Percentiles rank a stretch among this genome's conserved stretches.
Evolutionary conservation across 2,888 invertebrate species (phyloP).

Genomic region (Chelonus formosanus): DNA sequence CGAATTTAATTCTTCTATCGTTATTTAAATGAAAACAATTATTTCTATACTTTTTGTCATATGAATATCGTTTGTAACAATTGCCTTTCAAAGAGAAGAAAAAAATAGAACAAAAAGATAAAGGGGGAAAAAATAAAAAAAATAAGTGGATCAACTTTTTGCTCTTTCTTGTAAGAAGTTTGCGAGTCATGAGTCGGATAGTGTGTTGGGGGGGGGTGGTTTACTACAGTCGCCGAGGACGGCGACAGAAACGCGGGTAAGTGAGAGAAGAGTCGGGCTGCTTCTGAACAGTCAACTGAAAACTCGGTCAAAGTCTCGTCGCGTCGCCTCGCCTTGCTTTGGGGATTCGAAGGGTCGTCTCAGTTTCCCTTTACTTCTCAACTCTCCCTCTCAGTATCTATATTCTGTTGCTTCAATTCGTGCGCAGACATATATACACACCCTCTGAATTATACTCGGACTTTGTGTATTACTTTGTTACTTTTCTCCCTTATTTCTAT

Average conservation of each 20-base stretch:
- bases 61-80: too few relatives aligned
- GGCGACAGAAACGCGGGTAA: conserved; percentile 17
- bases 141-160: not conserved
- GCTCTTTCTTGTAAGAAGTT: not conserved
- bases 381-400: conserved; percentile 14
- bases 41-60: too few relatives aligned
- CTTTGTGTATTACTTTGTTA: not conserved
- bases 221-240: conserved; percentile 9
- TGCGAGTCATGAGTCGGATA: conserved; percentile 4
- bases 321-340: conserved; percentile 53
- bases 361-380: conserved; percentile 27
- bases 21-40: too few relatives aligned
- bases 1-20: too few relatives aligned
- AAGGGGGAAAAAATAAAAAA: too few relatives aligned
- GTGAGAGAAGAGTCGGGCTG: conserved; percentile 29
- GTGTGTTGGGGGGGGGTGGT: conserved; percentile 11
- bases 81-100: too few relatives aligned
- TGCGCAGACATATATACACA: not conserved
- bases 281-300: conserved; percentile 47
- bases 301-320: conserved; percentile 64
- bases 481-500: too few relatives aligned
- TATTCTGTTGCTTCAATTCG: not conserved
- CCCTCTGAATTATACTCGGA: not conserved
- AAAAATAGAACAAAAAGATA: too few relatives aligned
- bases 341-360: conserved; percentile 54